Conservation (phyloP, 2,888 invertebrate genomes). For the Pasiphila rectangulata region DNA sequence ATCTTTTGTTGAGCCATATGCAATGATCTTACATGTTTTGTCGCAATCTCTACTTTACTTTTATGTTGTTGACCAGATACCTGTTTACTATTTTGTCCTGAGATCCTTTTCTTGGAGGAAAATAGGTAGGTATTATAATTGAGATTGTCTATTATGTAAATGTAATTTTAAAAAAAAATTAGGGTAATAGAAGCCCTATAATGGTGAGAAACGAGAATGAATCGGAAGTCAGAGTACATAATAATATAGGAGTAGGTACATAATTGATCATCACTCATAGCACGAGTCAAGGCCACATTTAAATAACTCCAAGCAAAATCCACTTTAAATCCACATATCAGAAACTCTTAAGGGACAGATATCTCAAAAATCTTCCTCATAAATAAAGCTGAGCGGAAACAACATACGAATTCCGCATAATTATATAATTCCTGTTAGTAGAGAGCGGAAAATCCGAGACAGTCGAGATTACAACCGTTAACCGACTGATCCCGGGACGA, state of each 20-base stretch:
- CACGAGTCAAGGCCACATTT: not conserved
- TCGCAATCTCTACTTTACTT: conserved; percentile 15
- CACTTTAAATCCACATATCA: conserved; percentile 18
- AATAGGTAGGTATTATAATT: not conserved
- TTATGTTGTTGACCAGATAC: conserved; percentile 3
- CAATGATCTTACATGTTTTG: conserved; percentile 22
- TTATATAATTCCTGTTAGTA: conserved; percentile 68
- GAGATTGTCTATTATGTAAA: not conserved
- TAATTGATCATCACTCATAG: not conserved
- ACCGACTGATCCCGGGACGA: conserved; percentile 76
- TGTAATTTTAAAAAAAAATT: too few species aligned
- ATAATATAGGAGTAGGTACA: too few species aligned
- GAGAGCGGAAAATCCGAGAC: conserved; percentile 67
- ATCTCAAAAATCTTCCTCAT: conserved; percentile 37
- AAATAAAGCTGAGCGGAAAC: conserved; percentile 44
- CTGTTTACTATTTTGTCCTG: not conserved
- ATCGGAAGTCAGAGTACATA: too few species aligned
- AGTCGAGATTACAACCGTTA: conserved; percentile 76
- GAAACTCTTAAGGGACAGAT: conserved; percentile 29
- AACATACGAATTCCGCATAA: conserved; percentile 61
- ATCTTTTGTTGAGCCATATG: conserved; percentile 28
- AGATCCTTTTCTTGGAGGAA: not conserved
- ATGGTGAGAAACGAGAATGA: too few species aligned
- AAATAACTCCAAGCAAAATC: conserved; percentile 11
- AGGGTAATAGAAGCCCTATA: too few species aligned